Percentiles rank a stretch among this genome's conserved stretches.
Evolutionary conservation across 2,888 invertebrate species (phyloP).

Genomic region (Drosophila neonasuta): DNA sequence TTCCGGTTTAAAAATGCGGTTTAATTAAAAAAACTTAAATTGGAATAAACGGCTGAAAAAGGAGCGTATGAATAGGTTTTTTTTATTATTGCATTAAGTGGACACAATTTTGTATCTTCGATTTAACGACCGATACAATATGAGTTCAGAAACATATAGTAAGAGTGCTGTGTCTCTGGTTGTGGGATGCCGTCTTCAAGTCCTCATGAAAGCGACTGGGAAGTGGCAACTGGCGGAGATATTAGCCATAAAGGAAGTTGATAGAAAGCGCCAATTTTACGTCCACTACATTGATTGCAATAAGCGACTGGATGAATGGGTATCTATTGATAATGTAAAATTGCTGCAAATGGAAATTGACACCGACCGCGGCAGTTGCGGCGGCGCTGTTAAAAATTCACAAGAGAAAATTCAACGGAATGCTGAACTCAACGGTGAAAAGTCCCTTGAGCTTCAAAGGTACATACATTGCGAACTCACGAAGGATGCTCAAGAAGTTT

Average conservation of each 20-base stretch:
- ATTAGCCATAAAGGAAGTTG: constrained; percentile 94
- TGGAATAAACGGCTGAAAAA: too few relatives aligned
- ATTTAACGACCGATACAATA: neutral
- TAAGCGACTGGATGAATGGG: constrained; percentile 99
- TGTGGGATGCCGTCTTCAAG: constrained; percentile 97
- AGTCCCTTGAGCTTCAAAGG: neutral
- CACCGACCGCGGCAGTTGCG: neutral
- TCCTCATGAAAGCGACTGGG: constrained; percentile 94
- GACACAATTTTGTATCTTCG: neutral
- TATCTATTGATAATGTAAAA: constrained; percentile 95
- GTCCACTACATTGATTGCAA: constrained; percentile 99
- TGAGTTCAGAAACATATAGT: neutral
- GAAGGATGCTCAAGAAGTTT: constrained; percentile 83
- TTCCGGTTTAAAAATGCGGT: too few relatives aligned
- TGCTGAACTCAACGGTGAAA: neutral
- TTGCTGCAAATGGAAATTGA: constrained; percentile 90
- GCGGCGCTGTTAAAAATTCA: neutral
- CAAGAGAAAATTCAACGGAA: neutral
- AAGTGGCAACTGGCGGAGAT: constrained; percentile 98
- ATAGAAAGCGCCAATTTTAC: constrained; percentile 88
- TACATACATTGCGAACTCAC: constrained; percentile 81
- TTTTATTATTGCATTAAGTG: too few relatives aligned
- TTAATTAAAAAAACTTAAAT: too few relatives aligned
- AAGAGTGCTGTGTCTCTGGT: constrained; percentile 78
- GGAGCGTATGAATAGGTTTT: too few relatives aligned